Evolutionary conservation across 23 tunicate species (phyloP), one percentile per base, ranked within the genome.

Genomic region (Phallusia fumigata): DNA sequence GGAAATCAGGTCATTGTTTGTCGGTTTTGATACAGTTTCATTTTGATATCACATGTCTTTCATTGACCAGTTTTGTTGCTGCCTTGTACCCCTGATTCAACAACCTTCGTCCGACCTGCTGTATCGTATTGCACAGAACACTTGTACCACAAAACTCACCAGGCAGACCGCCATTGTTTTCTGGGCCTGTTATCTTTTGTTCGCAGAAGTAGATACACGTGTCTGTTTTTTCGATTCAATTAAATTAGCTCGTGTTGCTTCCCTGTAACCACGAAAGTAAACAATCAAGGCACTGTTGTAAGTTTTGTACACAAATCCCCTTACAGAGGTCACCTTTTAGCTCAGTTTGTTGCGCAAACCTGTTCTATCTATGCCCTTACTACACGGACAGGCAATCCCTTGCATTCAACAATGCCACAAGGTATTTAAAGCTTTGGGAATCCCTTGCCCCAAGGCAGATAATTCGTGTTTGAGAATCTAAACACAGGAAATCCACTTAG

Each of bases 41-140:
- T 58, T 58, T 58, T 58, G 28, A 58, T 58, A 58, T 58, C 69
- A 58, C 69, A 24, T 58, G 69, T 58, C 69, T 21, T 58, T 58
- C 69, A 58, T 58, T 58, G 69, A 58, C 69, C 69, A 58, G 69
- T 1, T 58, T 58, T 58, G 69, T 58, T 24, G 69, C 69, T 58
- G 10, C 69, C 15, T 58, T 8, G 15, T 58, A 22, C 13, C 69
- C 16, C 16, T 58, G 69, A 58, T 58, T 58, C 28, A 13, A 58
- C 69, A 58, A 58, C 69, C 69, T 58, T 58, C 69, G 15, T 24
- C 2, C 69, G 69, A 58, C 69, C 69, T 58, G 28, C 47, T 22
- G 69, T 58, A 58, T 58, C 69, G 3, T 11, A 16, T 58, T 22
- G 28, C 69, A 13, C 69, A 6, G 28, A 21, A 21, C 69, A 21